These are phyloP conservation scores for Colletes latitarsis DNA, from an alignment of 1,140 invertebrate genomes.

Conservation along the genomic window DNA sequence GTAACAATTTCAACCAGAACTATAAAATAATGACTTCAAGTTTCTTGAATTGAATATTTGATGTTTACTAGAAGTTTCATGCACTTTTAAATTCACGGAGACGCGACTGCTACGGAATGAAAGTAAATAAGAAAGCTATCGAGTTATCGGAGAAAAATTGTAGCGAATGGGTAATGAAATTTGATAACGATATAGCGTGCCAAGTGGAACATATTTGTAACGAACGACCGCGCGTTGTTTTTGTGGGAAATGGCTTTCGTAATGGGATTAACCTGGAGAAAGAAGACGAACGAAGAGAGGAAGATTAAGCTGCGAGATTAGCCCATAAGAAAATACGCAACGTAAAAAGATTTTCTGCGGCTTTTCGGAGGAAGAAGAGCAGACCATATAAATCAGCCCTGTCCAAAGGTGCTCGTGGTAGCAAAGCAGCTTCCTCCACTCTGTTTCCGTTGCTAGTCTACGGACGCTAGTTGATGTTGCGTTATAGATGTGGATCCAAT, in stretches of 20 bases:
- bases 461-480: background rate
- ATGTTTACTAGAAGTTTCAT: no score
- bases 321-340: constrained; percentile 43
- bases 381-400: constrained; percentile 44
- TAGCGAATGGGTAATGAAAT: background rate
- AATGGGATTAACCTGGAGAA: constrained; percentile 39
- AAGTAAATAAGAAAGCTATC: no score
- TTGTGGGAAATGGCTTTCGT: constrained; percentile 30
- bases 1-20: no score
- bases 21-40: no score
- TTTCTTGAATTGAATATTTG: no score
- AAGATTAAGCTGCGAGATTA: constrained; percentile 54
- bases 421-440: background rate
- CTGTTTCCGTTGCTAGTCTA: constrained; percentile 7
- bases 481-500: background rate
- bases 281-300: background rate
- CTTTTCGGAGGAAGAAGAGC: background rate
- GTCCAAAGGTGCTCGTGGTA: background rate
- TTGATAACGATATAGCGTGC: background rate
- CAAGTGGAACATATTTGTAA: constrained; percentile 19
- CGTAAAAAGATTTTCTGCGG: constrained; percentile 46
- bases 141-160: background rate
- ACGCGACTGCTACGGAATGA: no score
- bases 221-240: constrained; percentile 9
- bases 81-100: no score